phyloP scores from a whole-genome alignment of 2,113 vertebrate species.

The Indicator indicator region DNA sequence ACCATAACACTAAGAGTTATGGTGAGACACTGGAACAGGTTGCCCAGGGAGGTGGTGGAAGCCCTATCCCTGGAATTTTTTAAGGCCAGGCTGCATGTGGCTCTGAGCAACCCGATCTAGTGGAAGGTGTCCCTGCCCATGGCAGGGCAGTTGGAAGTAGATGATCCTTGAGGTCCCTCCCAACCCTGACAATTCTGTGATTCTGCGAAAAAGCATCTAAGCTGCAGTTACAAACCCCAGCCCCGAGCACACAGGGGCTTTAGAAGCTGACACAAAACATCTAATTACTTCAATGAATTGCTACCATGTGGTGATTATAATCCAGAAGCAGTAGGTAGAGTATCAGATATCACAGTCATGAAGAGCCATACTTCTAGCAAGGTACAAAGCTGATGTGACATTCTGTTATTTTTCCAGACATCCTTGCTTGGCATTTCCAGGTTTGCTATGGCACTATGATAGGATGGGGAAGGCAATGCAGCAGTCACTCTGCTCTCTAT shows the following conservation, averaged over 20 bases:
- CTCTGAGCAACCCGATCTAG: too few relatives aligned
- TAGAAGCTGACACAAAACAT: neutral
- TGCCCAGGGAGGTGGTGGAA: too few relatives aligned
- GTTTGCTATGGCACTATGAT: neutral
- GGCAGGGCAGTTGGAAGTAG: too few relatives aligned
- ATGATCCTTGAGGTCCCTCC: too few relatives aligned
- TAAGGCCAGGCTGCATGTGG: too few relatives aligned
- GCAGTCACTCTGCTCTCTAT: neutral
- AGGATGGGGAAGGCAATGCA: neutral
- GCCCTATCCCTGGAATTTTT: too few relatives aligned
- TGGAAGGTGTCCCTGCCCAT: too few relatives aligned
- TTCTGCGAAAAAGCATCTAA: neutral
- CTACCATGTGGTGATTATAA: neutral
- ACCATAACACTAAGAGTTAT: too few relatives aligned
- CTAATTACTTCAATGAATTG: neutral
- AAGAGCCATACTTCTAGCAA: neutral
- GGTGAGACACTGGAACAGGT: too few relatives aligned
- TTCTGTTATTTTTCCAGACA: neutral
- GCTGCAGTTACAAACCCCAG: neutral
- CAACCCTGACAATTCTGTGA: too few relatives aligned
- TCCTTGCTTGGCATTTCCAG: neutral
- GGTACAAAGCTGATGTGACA: neutral
- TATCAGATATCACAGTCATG: neutral
- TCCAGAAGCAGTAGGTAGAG: neutral
- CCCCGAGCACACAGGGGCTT: neutral